Percentiles rank a stretch among this genome's conserved stretches.
Evolutionary conservation across 2,888 invertebrate genomes (phyloP).

Genomic region (Argyra leucocephala): DNA sequence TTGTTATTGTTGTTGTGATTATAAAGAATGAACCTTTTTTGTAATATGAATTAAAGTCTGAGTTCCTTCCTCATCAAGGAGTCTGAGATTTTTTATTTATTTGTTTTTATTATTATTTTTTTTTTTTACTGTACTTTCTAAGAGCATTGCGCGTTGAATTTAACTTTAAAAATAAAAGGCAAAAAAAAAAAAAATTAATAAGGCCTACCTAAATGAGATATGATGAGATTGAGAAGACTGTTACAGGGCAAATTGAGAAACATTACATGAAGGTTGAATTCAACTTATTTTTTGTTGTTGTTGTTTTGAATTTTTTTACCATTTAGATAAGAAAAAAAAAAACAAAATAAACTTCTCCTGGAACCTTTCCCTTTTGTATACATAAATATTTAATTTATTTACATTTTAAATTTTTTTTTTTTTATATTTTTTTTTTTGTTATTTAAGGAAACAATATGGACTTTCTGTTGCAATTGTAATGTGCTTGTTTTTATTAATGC

Average conservation of each 20-base stretch:
- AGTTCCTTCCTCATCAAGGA: background rate
- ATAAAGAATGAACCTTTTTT: background rate
- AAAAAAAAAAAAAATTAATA: no score
- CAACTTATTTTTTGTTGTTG: no score
- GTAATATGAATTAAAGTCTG: background rate
- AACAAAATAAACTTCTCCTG: background rate
- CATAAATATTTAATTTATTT: slow-evolving; percentile 4
- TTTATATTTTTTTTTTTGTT: background rate
- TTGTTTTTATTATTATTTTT: no score
- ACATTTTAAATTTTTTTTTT: background rate
- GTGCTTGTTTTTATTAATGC: slow-evolving; percentile 1
- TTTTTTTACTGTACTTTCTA: background rate
- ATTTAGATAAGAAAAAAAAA: background rate
- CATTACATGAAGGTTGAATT: no score
- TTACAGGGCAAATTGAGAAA: no score
- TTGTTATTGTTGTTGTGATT: no score
- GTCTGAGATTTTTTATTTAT: background rate
- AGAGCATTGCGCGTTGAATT: background rate
- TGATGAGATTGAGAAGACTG: no score
- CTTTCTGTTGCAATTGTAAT: background rate
- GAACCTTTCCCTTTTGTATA: background rate
- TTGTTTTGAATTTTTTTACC: no score
- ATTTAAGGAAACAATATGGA: background rate
- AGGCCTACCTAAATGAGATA: no score
- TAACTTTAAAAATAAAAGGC: background rate